Evolutionary conservation across 2,113 vertebrate genomes (phyloP).

Genomic region (Edolisoma coerulescens): DNA sequence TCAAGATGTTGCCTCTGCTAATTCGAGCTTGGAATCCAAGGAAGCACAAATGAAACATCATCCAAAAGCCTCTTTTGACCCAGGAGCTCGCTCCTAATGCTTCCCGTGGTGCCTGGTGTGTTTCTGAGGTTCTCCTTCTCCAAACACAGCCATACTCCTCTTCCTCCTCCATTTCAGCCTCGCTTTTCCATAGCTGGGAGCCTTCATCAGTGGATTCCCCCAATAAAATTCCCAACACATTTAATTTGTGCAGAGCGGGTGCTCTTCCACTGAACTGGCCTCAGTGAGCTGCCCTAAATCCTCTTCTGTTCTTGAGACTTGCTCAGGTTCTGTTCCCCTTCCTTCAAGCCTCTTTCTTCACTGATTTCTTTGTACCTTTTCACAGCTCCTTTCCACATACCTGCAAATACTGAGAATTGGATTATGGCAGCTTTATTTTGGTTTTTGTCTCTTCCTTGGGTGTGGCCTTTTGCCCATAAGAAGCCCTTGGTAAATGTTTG

Average conservation of each 20-base stretch:
- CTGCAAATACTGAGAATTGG: background rate
- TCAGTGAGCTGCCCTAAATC: background rate
- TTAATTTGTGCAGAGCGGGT: background rate
- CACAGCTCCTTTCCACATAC: background rate
- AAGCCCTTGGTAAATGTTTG: background rate
- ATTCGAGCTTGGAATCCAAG: background rate
- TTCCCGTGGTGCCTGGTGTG: accelerated
- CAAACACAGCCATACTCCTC: background rate
- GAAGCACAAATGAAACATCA: accelerated
- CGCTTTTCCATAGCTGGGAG: background rate
- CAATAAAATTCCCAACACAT: background rate
- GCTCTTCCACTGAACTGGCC: background rate
- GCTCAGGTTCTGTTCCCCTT: background rate
- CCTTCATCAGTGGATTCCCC: background rate
- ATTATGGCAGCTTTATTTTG: background rate
- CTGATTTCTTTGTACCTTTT: background rate
- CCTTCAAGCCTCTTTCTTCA: background rate
- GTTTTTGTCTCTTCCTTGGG: background rate
- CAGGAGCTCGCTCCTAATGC: background rate
- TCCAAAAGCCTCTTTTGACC: background rate
- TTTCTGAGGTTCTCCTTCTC: background rate
- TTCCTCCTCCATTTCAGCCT: background rate
- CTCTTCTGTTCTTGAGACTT: background rate
- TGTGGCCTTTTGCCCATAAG: background rate
- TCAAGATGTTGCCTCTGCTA: background rate